A percentile compares a stretch with the other conserved stretches of the same genome.
phyloP scores from a whole-genome alignment of 2,888 invertebrate species.

The Hirtodrosophila trivittata region DNA sequence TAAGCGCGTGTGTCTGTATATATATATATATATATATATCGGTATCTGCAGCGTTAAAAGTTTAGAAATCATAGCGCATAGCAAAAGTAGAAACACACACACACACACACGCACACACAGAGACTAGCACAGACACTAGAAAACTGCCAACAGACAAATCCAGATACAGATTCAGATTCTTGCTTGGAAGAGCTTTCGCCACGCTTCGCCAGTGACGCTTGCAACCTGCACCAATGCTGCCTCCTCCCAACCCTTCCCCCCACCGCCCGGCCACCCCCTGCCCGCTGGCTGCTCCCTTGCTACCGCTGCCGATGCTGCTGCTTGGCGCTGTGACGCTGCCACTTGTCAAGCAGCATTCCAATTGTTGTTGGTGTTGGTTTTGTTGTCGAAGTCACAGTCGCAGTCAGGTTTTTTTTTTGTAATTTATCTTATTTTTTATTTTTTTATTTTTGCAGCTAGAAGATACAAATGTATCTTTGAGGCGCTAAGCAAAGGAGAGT shows the following conservation, averaged over 20 bases:
- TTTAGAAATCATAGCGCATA: slow-evolving; percentile 46
- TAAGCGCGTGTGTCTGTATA: neutral
- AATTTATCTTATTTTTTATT: slow-evolving; percentile 3
- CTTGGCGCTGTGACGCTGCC: slow-evolving; percentile 41
- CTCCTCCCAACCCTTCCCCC: too few relatives aligned
- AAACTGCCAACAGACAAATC: slow-evolving; percentile 53
- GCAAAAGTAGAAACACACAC: slow-evolving; percentile 29
- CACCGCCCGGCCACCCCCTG: neutral
- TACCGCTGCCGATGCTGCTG: slow-evolving; percentile 2
- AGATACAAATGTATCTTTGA: slow-evolving; percentile 53
- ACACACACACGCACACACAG: neutral
- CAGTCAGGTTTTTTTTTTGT: slow-evolving; percentile 39
- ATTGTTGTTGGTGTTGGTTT: slow-evolving; percentile 29
- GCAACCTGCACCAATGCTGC: slow-evolving; percentile 13
- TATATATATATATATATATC: neutral
- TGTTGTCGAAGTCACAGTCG: slow-evolving; percentile 25
- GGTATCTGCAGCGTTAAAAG: slow-evolving; percentile 40
- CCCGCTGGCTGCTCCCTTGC: neutral
- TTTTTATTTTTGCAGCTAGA: slow-evolving; percentile 40
- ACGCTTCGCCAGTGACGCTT: slow-evolving; percentile 51
- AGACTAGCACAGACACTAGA: neutral
- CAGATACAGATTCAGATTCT: slow-evolving; percentile 56
- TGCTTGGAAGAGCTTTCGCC: slow-evolving; percentile 52
- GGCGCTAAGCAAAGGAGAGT: slow-evolving; percentile 32
- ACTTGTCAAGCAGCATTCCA: slow-evolving; percentile 77